Base-by-base conservation (phyloP, 2,888 invertebrate species). In the Megalurothrips usitatus region DNA sequence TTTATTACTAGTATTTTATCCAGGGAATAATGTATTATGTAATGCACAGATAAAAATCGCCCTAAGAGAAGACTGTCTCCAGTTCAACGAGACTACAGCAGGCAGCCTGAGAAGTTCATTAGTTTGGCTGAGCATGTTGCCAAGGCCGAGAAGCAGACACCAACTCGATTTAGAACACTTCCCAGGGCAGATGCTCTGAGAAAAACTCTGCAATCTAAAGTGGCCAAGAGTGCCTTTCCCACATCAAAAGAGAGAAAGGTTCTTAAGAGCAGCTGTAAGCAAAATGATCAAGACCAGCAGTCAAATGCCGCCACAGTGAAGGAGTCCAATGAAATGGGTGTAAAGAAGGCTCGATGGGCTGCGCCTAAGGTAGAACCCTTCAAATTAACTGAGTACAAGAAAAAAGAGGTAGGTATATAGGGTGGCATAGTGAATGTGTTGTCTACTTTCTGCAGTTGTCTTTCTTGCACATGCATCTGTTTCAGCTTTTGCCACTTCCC, bases 41-140 rank as follows among this genome's bases (percentile, higher is more conserved):
- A 4, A 43, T 43, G 34, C 34, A 43, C 34, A 43, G 34, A 6
- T 43, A 43, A 43, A 43, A 43, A 2, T 43, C 34, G 58, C 14
- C 58, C 58, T 19, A 75, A 75, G 26, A n/a, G 68, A 23, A 75
- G 26, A 75, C 10, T 75, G 1, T 75, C 68, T 26, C 68, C 68
- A 8, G 11, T 75, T 26, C 68, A 23, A 23, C 23, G 68, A 0
- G 68, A 75, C 23, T 75, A 23, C 23, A 26, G 68, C 26, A n/a
- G 12, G 12, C 68, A 75, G 26, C 79, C 81, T 34, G 79, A 80
- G 80, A 89, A 88, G 84, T 92, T 89, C 85, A 88, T 90, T n/a
- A 89, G 91, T 1, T 88, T 91, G 88, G 91, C 91, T 11, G 91
- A 92, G 85, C 88, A 89, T 81, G 87, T 91, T 81, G 88, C 88